A percentile compares a stretch with the other conserved stretches of the same genome.
Conservation (phyloP, 1,140 invertebrate species). For the Bombus ignitus region DNA sequence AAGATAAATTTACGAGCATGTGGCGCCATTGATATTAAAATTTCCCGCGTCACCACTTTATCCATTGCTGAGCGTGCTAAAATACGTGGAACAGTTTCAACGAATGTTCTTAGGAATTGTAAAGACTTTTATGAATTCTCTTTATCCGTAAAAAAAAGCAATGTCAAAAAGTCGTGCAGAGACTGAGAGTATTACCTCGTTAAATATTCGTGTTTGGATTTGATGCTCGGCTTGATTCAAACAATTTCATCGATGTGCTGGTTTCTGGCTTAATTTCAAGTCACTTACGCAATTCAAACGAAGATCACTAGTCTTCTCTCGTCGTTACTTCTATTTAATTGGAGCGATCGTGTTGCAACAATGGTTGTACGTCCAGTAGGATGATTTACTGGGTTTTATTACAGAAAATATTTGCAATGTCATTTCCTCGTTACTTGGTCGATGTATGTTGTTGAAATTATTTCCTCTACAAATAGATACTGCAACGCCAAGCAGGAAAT, state of each 20-base stretch:
- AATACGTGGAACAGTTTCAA: not conserved
- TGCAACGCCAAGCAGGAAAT: not conserved
- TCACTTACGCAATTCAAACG: conserved; percentile 3
- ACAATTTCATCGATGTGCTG: not conserved
- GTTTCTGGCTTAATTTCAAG: conserved; percentile 13
- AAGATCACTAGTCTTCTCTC: not conserved
- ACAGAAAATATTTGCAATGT: not conserved
- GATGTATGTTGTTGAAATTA: not conserved
- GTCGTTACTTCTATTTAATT: conserved; percentile 25
- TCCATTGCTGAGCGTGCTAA: not conserved
- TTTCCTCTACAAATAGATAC: not conserved
- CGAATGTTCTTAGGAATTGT: not conserved
- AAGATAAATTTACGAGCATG: not conserved
- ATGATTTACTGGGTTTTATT: not conserved
- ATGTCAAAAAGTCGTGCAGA: not conserved
- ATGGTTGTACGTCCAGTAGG: not conserved
- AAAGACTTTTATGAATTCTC: not conserved
- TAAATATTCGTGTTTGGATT: not conserved
- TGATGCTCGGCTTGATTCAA: not conserved
- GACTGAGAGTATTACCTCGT: not conserved
- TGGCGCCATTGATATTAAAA: conserved; percentile 4
- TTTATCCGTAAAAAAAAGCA: not conserved
- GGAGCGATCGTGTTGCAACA: not conserved
- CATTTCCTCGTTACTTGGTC: too few relatives aligned
- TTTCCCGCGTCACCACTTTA: not conserved